Percentiles rank a stretch among this genome's conserved stretches.
Evolutionary conservation across 2,113 vertebrate genomes (phyloP).

Genomic region (Pimephales promelas): DNA sequence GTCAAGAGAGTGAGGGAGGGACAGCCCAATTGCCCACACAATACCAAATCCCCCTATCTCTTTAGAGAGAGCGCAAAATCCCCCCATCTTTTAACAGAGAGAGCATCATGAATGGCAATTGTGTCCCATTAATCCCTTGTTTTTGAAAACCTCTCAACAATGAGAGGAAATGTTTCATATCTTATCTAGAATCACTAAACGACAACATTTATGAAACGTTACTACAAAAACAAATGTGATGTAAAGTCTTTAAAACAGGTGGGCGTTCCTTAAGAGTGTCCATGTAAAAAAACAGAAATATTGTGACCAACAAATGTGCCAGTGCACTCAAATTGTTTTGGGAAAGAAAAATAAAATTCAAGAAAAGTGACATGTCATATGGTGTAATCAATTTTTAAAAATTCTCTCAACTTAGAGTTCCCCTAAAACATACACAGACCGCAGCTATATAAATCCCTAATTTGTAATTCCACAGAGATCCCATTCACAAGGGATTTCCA

Average conservation of each 20-base stretch:
- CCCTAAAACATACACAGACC: neutral
- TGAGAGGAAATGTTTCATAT: constrained; percentile 52
- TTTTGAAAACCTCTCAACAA: constrained; percentile 51
- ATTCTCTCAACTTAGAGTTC: neutral
- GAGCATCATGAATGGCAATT: constrained; percentile 54
- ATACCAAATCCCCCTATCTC: constrained; percentile 56
- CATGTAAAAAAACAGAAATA: neutral
- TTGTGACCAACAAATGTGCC: neutral
- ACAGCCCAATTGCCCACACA: constrained; percentile 57
- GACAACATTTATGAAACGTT: neutral
- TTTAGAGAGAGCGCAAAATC: constrained; percentile 43
- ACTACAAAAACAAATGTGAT: neutral
- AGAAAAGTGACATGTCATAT: neutral
- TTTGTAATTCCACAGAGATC: constrained; percentile 2
- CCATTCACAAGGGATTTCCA: constrained; percentile 28
- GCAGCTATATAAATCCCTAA: neutral
- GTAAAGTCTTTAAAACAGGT: neutral
- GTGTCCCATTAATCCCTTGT: constrained; percentile 53
- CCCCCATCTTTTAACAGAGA: constrained; percentile 50
- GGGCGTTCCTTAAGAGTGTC: no score
- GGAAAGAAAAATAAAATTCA: neutral
- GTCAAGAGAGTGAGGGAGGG: constrained; percentile 61
- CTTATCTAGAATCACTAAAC: constrained; percentile 31
- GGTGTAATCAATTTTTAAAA: neutral
- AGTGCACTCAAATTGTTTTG: neutral